Evolutionary conservation across 2,888 invertebrate genomes (phyloP), one percentile per base, ranked within the genome.

Genomic region (Apodemia duryi): DNA sequence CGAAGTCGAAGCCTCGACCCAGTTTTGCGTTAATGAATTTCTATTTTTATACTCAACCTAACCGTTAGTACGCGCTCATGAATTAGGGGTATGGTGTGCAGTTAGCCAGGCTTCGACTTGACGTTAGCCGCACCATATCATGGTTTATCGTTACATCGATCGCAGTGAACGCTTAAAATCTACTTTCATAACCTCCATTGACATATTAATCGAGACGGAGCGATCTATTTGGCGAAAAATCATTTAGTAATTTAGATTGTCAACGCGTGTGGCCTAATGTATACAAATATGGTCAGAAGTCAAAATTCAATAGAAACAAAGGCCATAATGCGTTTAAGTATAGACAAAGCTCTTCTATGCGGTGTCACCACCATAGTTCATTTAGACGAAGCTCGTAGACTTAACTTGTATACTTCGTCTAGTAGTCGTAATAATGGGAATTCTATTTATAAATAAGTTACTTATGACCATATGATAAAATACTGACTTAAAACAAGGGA

Each of bases 31-130:
- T 73, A 67, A 70, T 66, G 74, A 69, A 76, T 74, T 73, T 76
- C 74, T 79, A 78, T 79, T 79, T 79, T 79, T 73, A 74, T 80
- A 79, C 73, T 75, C 68, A 68, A 64, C 62, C 66, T 69, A 67
- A 67, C 65, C 51, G 62, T 61, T 63, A 49, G 57, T 62, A 63
- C 54, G 41, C 43, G 63, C 65, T 61, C 41, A 41, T 28, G 57
- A 63, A 62, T 63, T 21, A 52, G 63, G 35, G 35, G 62, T 60
- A 57, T 65, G 68, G 61, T 64, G 65, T 65, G 65, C 43, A 43
- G 65, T 61, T 49, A 51, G 63, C 65, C 63, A 67, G 73, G 80
- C 79, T 77, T 77, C 77, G 68, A 73, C 73, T 73, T 69, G 73
- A 65, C 73, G 77, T 73, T 73, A 63, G 66, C 60, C 61, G 71